These are phyloP conservation scores for Rhinolophus ferrumequinum DNA, from an alignment of 2,113 vertebrate species.

Conservation along the genomic window DNA sequence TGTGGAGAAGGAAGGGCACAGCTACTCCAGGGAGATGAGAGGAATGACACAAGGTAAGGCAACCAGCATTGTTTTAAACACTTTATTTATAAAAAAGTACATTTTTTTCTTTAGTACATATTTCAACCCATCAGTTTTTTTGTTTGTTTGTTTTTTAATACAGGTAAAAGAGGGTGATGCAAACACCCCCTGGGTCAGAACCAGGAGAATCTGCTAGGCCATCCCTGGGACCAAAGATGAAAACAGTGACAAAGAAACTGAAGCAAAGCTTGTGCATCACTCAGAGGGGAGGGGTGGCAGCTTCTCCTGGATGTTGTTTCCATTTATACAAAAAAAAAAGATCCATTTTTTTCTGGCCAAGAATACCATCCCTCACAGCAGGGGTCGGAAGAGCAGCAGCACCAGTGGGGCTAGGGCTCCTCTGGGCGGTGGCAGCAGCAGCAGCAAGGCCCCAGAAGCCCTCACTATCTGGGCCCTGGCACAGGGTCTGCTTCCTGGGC, in stretches of 20 bases:
- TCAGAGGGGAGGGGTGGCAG: slow-evolving; percentile 32
- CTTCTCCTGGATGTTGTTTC: slow-evolving; percentile 70
- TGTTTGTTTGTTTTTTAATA: slow-evolving; percentile 83
- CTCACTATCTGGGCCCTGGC: too few species aligned
- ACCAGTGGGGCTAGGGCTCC: not conserved
- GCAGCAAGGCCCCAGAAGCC: not conserved
- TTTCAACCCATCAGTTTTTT: slow-evolving; percentile 81
- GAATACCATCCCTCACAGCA: slow-evolving; percentile 53
- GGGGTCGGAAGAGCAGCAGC: slow-evolving; percentile 50
- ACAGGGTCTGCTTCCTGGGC: not conserved
- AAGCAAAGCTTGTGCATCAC: slow-evolving; percentile 38
- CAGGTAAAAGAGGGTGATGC: slow-evolving; percentile 87
- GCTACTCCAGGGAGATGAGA: not conserved
- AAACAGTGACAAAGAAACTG: slow-evolving; percentile 47
- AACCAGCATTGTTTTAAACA: slow-evolving; percentile 83
- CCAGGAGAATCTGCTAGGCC: slow-evolving; percentile 78
- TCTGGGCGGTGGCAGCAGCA: not conserved
- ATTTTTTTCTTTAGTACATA: slow-evolving; percentile 85
- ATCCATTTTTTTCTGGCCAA: not conserved
- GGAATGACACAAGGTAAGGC: not conserved
- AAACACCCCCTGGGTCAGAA: slow-evolving; percentile 83
- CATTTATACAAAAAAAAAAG: slow-evolving; percentile 70
- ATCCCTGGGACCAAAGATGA: slow-evolving; percentile 80
- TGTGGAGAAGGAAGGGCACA: not conserved
- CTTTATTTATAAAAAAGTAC: slow-evolving; percentile 93